phyloP scores from a whole-genome alignment of 2,797 vertebrate species.

The Takifugu rubripes region DNA sequence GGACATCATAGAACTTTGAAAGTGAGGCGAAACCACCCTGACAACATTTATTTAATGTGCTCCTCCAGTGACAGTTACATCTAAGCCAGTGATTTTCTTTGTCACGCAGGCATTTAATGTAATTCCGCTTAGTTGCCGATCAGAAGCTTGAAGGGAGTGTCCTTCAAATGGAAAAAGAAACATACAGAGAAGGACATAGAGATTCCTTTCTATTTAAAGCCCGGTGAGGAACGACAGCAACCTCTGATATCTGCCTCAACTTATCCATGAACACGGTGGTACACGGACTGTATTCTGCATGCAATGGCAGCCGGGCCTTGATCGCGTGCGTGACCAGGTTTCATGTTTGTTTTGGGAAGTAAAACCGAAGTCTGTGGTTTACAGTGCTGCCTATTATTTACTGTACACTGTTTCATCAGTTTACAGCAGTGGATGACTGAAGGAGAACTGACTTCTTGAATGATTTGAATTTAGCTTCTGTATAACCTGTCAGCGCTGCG shows the following conservation, averaged over 20 bases:
- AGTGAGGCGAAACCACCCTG: slow-evolving; percentile 5
- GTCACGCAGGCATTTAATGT: slow-evolving; percentile 18
- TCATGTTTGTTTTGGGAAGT: neutral
- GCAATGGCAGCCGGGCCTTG: slow-evolving; percentile 17
- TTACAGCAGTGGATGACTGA: slow-evolving; percentile 5
- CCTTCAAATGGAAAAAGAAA: slow-evolving; percentile 63
- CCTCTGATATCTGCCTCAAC: slow-evolving; percentile 45
- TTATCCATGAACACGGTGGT: slow-evolving; percentile 39
- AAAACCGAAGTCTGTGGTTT: neutral
- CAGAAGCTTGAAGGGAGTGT: slow-evolving; percentile 60
- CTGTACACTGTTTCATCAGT: slow-evolving; percentile 1
- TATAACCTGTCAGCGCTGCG: slow-evolving; percentile 1
- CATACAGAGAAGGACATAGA: slow-evolving; percentile 49
- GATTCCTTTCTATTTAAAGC: slow-evolving; percentile 74
- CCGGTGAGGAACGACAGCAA: slow-evolving; percentile 38
- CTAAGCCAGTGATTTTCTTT: slow-evolving; percentile 17
- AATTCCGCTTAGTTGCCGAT: slow-evolving; percentile 26
- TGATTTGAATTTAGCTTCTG: neutral
- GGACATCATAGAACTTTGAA: neutral
- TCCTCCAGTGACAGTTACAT: slow-evolving; percentile 2
- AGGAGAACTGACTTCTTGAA: neutral
- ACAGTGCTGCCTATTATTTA: neutral
- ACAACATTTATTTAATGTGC: slow-evolving; percentile 3
- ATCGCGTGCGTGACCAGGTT: slow-evolving; percentile 4
- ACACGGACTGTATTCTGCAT: slow-evolving; percentile 17